phyloP scores from a whole-genome alignment of 2,113 vertebrate species.

The Trichomycterus rosablanca region DNA sequence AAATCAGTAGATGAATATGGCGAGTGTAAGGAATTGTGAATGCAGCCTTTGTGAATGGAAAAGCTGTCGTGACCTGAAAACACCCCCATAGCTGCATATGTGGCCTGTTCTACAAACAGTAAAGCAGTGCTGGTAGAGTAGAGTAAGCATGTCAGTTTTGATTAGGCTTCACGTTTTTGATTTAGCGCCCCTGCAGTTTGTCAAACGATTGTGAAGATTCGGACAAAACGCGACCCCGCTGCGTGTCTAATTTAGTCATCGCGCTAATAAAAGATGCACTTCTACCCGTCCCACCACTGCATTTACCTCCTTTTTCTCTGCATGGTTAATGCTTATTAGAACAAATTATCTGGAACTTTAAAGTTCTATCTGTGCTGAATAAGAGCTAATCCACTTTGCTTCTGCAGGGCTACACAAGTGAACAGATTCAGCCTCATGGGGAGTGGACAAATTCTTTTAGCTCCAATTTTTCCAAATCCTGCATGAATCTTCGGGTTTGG shows the following conservation, averaged over 20 bases:
- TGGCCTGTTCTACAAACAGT: background rate
- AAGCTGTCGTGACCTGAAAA: too few species aligned
- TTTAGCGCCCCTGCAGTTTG: constrained; percentile 73
- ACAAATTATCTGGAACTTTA: constrained; percentile 80
- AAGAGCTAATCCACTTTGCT: constrained; percentile 73
- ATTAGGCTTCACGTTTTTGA: constrained; percentile 63
- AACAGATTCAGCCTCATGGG: constrained; percentile 69
- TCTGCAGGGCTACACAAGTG: constrained; percentile 69
- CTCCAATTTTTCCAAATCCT: constrained; percentile 68
- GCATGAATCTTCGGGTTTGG: constrained; percentile 61
- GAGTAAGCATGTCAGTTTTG: constrained; percentile 35
- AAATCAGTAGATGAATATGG: constrained; percentile 1
- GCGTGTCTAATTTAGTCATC: constrained; percentile 81
- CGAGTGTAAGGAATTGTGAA: background rate
- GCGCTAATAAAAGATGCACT: constrained; percentile 70
- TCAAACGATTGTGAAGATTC: constrained; percentile 75
- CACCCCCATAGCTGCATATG: constrained; percentile 4
- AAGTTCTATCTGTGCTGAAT: constrained; percentile 68
- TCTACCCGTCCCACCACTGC: constrained; percentile 65
- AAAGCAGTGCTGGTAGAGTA: background rate
- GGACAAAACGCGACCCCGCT: constrained; percentile 64
- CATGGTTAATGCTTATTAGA: constrained; percentile 75
- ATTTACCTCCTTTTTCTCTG: constrained; percentile 62
- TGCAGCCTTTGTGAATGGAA: too few species aligned
- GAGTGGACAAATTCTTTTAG: constrained; percentile 74